phyloP scores from a whole-genome alignment of 1,140 invertebrate species.

The Sitodiplosis mosellana region DNA sequence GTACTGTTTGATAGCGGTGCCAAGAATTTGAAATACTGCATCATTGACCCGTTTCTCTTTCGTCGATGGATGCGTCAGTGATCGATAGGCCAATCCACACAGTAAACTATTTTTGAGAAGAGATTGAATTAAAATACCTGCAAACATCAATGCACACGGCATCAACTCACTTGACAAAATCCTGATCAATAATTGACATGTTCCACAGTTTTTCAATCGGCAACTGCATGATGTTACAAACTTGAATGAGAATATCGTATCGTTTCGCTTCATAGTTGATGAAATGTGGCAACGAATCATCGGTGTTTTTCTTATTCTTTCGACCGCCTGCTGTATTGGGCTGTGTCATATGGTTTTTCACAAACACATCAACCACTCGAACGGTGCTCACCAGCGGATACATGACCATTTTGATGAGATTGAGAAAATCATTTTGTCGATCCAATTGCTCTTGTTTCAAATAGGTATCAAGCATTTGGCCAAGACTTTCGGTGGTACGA shows the following conservation, averaged over 20 bases:
- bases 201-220: slow-evolving; percentile 57
- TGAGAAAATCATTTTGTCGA: slow-evolving; percentile 29
- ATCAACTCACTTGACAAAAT: slow-evolving; percentile 63
- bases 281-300: slow-evolving; percentile 22
- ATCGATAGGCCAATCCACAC: slow-evolving; percentile 33
- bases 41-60: slow-evolving; percentile 46
- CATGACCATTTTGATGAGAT: slow-evolving; percentile 45
- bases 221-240: slow-evolving; percentile 43
- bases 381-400: slow-evolving; percentile 44
- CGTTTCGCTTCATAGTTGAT: slow-evolving; percentile 31
- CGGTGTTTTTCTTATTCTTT: slow-evolving; percentile 25
- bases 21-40: slow-evolving; percentile 57
- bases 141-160: too few species aligned
- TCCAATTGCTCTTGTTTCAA: slow-evolving; percentile 28
- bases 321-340: slow-evolving; percentile 4
- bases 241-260: slow-evolving; percentile 39
- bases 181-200: slow-evolving; percentile 62
- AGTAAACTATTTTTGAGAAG: slow-evolving; percentile 13
- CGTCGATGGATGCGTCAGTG: slow-evolving; percentile 42
- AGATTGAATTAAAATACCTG: neutral
- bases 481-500: slow-evolving; percentile 30
- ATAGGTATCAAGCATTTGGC: slow-evolving; percentile 29
- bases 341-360: slow-evolving; percentile 2
- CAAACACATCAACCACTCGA: slow-evolving; percentile 35
- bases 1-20: slow-evolving; percentile 60